phyloP scores from a whole-genome alignment of 2,888 invertebrate species.

The Cecidostiba fungosa region DNA sequence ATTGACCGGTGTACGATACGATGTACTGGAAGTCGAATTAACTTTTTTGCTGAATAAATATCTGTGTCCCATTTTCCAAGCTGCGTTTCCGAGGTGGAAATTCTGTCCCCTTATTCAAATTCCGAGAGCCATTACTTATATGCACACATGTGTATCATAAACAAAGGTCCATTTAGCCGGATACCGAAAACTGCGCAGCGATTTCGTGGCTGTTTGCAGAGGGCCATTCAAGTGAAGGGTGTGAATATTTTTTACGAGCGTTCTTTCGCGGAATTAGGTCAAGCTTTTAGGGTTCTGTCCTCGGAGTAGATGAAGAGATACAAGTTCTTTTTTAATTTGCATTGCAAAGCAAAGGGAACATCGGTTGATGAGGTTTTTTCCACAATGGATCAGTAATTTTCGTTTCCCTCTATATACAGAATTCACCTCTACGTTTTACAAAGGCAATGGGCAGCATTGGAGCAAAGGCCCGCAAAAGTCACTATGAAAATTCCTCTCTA shows the following conservation, averaged over 20 bases:
- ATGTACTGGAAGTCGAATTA: neutral
- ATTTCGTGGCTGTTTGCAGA: neutral
- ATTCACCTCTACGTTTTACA: neutral
- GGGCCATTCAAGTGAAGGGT: neutral
- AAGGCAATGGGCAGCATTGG: neutral
- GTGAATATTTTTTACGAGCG: neutral
- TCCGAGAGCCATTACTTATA: neutral
- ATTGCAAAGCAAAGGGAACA: neutral
- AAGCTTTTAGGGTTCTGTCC: neutral
- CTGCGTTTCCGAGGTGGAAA: neutral
- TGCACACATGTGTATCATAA: neutral
- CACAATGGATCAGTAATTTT: neutral
- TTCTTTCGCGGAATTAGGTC: neutral
- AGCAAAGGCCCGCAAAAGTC: too few relatives aligned
- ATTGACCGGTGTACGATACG: neutral
- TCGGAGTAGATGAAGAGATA: neutral
- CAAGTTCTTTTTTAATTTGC: conserved; percentile 6
- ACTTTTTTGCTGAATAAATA: neutral
- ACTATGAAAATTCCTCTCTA: too few relatives aligned
- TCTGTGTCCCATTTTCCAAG: neutral
- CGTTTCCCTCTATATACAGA: neutral
- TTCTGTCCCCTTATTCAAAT: neutral
- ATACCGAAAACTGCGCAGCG: neutral
- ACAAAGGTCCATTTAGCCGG: neutral
- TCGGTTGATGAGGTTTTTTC: too few relatives aligned